Conservation (phyloP, 2,113 vertebrate genomes). For the Chrysochloris asiatica region DNA sequence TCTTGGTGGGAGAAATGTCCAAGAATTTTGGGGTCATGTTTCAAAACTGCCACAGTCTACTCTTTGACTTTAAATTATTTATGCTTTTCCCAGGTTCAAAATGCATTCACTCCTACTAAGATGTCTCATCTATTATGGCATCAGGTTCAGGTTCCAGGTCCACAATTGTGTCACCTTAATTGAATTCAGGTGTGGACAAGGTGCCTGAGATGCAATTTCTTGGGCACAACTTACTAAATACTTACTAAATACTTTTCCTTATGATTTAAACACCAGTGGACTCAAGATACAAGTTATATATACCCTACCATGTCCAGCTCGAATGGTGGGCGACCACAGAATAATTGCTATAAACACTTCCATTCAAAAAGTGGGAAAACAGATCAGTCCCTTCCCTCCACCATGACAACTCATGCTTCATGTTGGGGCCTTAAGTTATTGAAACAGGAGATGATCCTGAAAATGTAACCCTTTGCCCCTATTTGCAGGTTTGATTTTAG, state of each 20-base stretch:
- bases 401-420: not conserved
- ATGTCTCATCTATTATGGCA: not conserved
- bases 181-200: not conserved
- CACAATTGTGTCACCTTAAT: not conserved
- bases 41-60: not conserved
- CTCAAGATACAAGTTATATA: not conserved
- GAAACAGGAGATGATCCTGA: not conserved
- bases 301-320: not conserved
- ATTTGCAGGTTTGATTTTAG: not conserved
- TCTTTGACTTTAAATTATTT: not conserved
- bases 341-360: not conserved
- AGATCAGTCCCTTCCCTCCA: not conserved
- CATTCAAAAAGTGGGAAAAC: not conserved
- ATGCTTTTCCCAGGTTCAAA: conserved; percentile 2
- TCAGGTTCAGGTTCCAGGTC: not conserved
- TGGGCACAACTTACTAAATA: fast-evolving
- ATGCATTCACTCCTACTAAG: not conserved
- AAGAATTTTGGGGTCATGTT: not conserved
- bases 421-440: not conserved
- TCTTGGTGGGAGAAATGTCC: not conserved
- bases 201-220: not conserved
- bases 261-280: not conserved
- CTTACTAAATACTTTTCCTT: not conserved
- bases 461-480: not conserved
- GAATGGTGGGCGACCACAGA: not conserved